Percentiles rank a stretch among this genome's conserved stretches.
Evolutionary conservation across 2,888 invertebrate genomes (phyloP).

Genomic region (Lepidonotus clava): DNA sequence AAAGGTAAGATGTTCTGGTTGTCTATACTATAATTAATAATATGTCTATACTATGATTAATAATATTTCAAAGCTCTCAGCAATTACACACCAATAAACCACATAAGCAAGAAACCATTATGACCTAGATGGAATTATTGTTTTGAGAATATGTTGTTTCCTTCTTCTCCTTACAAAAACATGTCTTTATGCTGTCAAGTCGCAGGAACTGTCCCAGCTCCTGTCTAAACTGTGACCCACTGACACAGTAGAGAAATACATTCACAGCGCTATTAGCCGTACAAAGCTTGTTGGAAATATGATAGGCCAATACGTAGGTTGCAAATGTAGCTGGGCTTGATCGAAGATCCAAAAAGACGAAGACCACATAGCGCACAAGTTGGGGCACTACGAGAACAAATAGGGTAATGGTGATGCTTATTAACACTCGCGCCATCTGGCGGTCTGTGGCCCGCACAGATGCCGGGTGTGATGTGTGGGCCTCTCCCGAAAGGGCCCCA

Average conservation of each 20-base stretch:
- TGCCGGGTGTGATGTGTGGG: too few relatives aligned
- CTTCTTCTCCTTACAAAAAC: too few relatives aligned
- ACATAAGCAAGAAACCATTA: too few relatives aligned
- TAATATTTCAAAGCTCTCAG: too few relatives aligned
- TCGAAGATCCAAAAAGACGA: neutral
- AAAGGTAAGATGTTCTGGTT: too few relatives aligned
- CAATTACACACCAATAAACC: too few relatives aligned
- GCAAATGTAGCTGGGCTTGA: neutral
- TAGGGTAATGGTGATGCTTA: neutral
- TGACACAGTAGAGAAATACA: neutral
- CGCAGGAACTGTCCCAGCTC: neutral
- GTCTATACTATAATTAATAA: too few relatives aligned
- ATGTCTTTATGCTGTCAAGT: too few relatives aligned
- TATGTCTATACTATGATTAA: too few relatives aligned
- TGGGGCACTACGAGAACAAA: neutral
- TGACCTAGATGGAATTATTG: too few relatives aligned
- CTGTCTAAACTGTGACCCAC: neutral
- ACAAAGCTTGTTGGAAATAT: neutral
- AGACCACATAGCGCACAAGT: neutral
- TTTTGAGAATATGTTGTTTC: too few relatives aligned
- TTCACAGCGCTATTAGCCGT: constrained; percentile 23
- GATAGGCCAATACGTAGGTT: neutral
- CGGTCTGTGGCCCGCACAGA: neutral
- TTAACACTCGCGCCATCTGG: neutral
- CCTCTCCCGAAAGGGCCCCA: too few relatives aligned